phyloP scores from a whole-genome alignment of 2,797 vertebrate genomes.

The Darevskia mixta region DNA sequence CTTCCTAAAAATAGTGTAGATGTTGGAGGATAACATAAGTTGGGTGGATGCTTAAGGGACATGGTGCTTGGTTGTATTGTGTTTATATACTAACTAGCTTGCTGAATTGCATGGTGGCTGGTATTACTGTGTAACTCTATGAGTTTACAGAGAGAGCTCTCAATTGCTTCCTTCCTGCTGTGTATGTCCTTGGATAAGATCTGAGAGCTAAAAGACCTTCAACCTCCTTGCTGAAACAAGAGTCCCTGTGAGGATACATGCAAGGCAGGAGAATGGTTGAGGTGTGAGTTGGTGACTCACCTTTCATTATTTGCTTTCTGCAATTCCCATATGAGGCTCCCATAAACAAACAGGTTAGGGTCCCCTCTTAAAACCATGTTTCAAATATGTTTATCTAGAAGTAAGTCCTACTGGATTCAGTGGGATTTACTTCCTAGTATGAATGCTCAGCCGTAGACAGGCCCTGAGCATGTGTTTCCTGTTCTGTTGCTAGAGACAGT shows the following conservation, averaged over 20 bases:
- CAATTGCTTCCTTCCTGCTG: slow-evolving; percentile 16
- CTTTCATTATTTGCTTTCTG: neutral
- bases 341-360: neutral
- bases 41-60: neutral
- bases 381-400: neutral
- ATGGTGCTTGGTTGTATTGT: neutral
- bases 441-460: neutral
- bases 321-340: neutral
- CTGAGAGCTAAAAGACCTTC: neutral
- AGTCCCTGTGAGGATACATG: neutral
- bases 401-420: neutral
- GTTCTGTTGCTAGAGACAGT: neutral
- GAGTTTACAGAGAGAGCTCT: neutral
- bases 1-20: neutral
- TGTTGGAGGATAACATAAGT: neutral
- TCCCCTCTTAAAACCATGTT: neutral
- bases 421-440: neutral
- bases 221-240: neutral
- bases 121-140: neutral
- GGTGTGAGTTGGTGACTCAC: neutral
- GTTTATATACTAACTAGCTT: slow-evolving; percentile 12
- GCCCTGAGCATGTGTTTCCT: neutral
- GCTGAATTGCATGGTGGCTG: slow-evolving; percentile 9
- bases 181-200: neutral
- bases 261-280: neutral